Percentiles rank a stretch among this genome's conserved stretches.
phyloP scores from a whole-genome alignment of 2,113 vertebrate species.

The Mastomys natalensis region DNA sequence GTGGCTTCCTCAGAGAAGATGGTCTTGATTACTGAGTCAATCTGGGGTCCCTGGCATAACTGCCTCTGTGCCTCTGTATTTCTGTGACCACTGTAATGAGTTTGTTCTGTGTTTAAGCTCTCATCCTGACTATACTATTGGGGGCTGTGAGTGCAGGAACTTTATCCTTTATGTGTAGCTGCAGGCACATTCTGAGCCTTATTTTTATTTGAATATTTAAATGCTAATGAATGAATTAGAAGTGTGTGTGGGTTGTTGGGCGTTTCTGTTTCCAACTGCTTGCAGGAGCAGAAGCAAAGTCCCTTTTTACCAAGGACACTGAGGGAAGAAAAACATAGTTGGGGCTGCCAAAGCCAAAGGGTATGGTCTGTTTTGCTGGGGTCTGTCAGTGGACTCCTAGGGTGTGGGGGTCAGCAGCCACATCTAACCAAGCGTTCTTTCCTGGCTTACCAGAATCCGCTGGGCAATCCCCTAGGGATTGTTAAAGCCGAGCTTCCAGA shows the following conservation, averaged over 20 bases:
- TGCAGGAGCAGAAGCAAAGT: conserved; percentile 48
- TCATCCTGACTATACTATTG: neutral
- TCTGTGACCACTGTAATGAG: neutral
- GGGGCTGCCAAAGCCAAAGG: conserved; percentile 22
- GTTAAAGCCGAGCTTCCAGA: conserved; percentile 43
- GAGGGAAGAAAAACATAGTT: conserved; percentile 18
- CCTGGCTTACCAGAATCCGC: conserved; percentile 9
- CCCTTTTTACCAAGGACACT: conserved; percentile 60
- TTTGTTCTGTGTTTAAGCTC: conserved; percentile 29
- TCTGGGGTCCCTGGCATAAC: neutral
- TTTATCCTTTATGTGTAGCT: conserved; percentile 50
- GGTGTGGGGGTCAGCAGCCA: neutral
- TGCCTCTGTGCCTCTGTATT: neutral
- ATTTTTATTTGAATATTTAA: conserved; percentile 66
- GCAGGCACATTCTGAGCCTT: conserved; percentile 45
- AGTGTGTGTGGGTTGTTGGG: conserved; percentile 69
- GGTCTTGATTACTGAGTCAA: conserved; percentile 17
- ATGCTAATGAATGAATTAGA: conserved; percentile 70
- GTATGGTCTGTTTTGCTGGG: neutral
- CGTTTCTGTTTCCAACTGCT: conserved; percentile 40
- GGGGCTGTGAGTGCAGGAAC: conserved; percentile 3
- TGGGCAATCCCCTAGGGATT: neutral
- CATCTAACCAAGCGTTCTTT: conserved; percentile 18
- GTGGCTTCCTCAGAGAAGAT: conserved; percentile 27
- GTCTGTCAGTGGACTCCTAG: neutral